Evolutionary conservation across 2,797 vertebrate species (phyloP), one percentile per base, ranked within the genome.

Genomic region (Esox lucius): DNA sequence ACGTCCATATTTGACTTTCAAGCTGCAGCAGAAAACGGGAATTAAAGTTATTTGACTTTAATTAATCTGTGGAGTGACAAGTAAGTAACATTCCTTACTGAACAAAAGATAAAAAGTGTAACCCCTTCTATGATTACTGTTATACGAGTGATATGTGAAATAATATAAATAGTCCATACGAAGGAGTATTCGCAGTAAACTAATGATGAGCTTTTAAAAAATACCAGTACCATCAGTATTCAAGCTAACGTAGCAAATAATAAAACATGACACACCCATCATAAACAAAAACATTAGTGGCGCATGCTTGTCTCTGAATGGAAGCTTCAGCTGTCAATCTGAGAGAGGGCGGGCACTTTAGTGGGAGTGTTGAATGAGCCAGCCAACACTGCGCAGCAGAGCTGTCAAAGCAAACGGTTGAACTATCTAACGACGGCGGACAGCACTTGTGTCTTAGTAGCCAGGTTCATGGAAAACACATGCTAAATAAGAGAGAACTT

Each of bases 381-480:
- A 59, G 73, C 71, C 31, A 75, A 22, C 59, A 59, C 3, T 66
- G 73, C 76, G 74, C 80, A 61, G n/a, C 28, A 35, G 86, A 89
- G 86, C 90, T 93, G 91, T 93, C 91, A 93, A 46, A 46, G 42
- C 42, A 83, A 42, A 49, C 87, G 66, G 33, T 75, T 79, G 87
- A 87, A 86, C 85, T 78, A 79, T 86, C 28, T 70, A 74, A 65
- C 74, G 53, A 42, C 8, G 78, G 72, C 76, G 73, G 62, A 33
- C 11, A 65, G 56, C 75, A 70, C 76, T 13, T 11, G 17, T 28
- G 56, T 79, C 77, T 78, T 69, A 22, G 35, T 2, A 39, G 35
- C 35, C 39, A 39, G 5, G 35, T 67, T 77, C n/a, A 49, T 73
- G 73, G 48, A 61, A 71, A 22, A 51, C 17, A 13, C 39, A 28